A percentile compares a stretch with the other conserved stretches of the same genome.
Evolutionary conservation across 2,888 invertebrate species (phyloP).

Genomic region (Rhagophthalmus giganteus): DNA sequence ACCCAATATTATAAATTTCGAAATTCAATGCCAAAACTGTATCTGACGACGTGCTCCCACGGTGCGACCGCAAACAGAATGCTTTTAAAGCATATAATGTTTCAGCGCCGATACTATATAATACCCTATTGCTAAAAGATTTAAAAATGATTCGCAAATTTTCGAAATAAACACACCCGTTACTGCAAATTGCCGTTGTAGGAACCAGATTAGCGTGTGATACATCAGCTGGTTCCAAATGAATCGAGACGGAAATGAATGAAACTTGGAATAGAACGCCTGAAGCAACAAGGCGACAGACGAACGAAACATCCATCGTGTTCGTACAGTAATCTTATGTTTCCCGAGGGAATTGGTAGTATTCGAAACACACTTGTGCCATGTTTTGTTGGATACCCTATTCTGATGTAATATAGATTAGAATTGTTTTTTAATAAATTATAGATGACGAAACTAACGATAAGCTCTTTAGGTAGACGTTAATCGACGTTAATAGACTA

Average conservation of each 20-base stretch:
- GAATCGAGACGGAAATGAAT: slow-evolving; percentile 26
- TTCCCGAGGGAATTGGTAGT: slow-evolving; percentile 26
- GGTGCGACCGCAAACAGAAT: too few relatives aligned
- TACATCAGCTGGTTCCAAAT: slow-evolving; percentile 29
- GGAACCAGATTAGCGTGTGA: slow-evolving; percentile 26
- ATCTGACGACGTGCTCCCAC: too few relatives aligned
- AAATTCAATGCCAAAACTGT: too few relatives aligned
- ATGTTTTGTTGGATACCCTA: slow-evolving; percentile 22
- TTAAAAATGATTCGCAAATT: too few relatives aligned
- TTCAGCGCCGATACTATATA: too few relatives aligned
- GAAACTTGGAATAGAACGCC: slow-evolving; percentile 27
- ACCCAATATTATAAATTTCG: too few relatives aligned
- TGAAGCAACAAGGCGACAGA: slow-evolving; percentile 27
- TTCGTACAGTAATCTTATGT: slow-evolving; percentile 28
- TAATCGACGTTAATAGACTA: too few relatives aligned
- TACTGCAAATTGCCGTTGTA: slow-evolving; percentile 1
- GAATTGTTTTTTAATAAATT: slow-evolving; percentile 9
- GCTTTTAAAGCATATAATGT: too few relatives aligned
- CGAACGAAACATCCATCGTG: slow-evolving; percentile 27
- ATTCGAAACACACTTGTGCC: slow-evolving; percentile 26
- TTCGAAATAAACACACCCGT: too few relatives aligned
- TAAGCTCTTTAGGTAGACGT: too few relatives aligned
- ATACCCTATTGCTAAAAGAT: too few relatives aligned
- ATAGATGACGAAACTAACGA: too few relatives aligned
- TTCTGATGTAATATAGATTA: slow-evolving; percentile 10